Evolutionary conservation across 2,113 vertebrate genomes (phyloP).

Genomic region (Lipophrys pholis): DNA sequence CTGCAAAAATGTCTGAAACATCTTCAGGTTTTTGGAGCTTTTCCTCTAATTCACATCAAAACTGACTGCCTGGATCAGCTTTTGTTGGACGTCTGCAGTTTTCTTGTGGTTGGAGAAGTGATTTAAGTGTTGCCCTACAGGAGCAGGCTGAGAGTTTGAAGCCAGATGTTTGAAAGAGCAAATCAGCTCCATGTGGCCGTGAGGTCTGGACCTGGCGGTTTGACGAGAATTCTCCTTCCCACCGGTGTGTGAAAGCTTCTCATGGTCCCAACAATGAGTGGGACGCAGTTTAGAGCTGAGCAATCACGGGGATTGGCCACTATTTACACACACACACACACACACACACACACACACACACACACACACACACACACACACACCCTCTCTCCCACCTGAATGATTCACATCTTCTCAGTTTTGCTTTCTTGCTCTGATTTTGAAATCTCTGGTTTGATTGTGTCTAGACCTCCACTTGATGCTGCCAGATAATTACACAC

Average conservation of each 20-base stretch:
- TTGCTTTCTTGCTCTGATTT: slow-evolving; percentile 24
- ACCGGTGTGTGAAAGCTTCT: too few relatives aligned
- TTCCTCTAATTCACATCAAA: too few relatives aligned
- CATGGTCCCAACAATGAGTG: background rate
- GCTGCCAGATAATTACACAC: slow-evolving; percentile 38
- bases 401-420: slow-evolving; percentile 13
- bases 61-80: too few relatives aligned
- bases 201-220: slow-evolving; percentile 51
- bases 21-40: too few relatives aligned
- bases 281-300: slow-evolving; percentile 3
- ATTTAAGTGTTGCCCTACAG: slow-evolving; percentile 54
- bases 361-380: too few relatives aligned
- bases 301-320: background rate
- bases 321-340: slow-evolving; percentile 7
- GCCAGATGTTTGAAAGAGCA: slow-evolving; percentile 59
- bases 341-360: too few relatives aligned
- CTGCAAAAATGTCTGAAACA: too few relatives aligned
- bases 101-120: slow-evolving; percentile 30
- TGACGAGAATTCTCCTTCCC: slow-evolving; percentile 6
- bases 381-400: background rate
- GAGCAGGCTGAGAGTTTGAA: slow-evolving; percentile 50
- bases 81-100: too few relatives aligned
- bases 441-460: slow-evolving; percentile 22
- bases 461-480: slow-evolving; percentile 62
- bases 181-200: too few relatives aligned